Evolutionary conservation across 2,113 vertebrate species (phyloP), one percentile per base, ranked within the genome.

Genomic region (Varanus komodoensis): DNA sequence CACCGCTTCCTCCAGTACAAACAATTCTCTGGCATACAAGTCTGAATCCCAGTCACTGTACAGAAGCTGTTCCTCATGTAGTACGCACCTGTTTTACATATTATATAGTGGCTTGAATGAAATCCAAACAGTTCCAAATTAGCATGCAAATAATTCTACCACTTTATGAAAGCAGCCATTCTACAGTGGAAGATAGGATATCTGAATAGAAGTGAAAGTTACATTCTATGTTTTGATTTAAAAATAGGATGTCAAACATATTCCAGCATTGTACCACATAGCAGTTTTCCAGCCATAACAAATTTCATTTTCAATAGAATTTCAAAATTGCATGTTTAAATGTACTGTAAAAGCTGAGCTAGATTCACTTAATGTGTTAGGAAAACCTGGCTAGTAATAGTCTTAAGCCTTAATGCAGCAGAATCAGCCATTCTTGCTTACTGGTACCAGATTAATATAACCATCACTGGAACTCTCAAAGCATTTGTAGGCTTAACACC

Each of bases 261-360:
- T 8, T 12, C n/a, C 11, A 52, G 0, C 57, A 67, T 68, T 68
- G 52, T 32, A 77, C 64, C 8, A 84, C 11, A 83, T 25, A 77
- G n/a, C 19, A 1, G 68, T n/a, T 84, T 75, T 81, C 44, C 44
- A 69, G 11, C 34, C 38, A 79, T 21, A 84, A 38, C 15, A 32
- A 57, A 21, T 50, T 80, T 80, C 32, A 34, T 34, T 80, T 52
- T 44, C 44, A 29, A 32, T 77, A 25, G 69, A 34, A 38, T 48
- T 71, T 69, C 12, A 88, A 88, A 88, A 73, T 61, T 32, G 48
- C 83, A 75, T 84, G 52, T 52, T 75, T 77, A 77, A 57, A 32
- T 84, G 3, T 48, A 52, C n/a, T 23, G 34, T 73, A 34, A 38
- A n/a, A 64, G 61, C 50, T 15, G 9, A 57, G 69, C 48, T 71